Percentiles rank a stretch among this genome's conserved stretches.
Conservation (phyloP, 2,113 vertebrate genomes). For the Cyanoderma ruficeps region DNA sequence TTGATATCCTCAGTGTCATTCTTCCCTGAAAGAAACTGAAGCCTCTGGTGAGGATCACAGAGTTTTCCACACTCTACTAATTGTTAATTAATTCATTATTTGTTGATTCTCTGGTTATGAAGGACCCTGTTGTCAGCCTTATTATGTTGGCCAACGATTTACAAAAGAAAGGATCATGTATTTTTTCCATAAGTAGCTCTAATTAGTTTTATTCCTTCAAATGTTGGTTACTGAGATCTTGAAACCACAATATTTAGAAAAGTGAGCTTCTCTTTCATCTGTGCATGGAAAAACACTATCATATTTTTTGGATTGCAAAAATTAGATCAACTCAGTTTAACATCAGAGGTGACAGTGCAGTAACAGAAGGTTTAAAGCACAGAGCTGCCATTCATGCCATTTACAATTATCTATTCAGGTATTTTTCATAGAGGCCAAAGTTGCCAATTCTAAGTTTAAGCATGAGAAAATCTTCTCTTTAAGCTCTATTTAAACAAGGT, state of each 20-base stretch:
- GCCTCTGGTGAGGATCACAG: not conserved
- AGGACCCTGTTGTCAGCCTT: not conserved
- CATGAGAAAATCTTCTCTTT: not conserved
- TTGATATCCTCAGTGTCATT: not conserved
- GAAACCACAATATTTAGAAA: not conserved
- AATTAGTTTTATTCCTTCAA: not conserved
- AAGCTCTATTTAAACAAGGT: not conserved
- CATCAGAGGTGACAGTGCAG: not conserved
- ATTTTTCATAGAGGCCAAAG: not conserved
- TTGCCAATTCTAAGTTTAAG: not conserved
- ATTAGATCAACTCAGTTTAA: not conserved
- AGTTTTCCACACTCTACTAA: not conserved
- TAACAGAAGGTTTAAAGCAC: not conserved
- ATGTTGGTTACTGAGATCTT: not conserved
- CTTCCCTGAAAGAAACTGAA: not conserved
- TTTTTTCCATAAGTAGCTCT: not conserved
- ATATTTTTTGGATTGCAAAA: not conserved
- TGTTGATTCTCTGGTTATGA: not conserved
- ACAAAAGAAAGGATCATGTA: not conserved
- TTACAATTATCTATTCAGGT: not conserved
- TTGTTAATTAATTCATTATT: not conserved
- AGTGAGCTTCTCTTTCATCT: not conserved
- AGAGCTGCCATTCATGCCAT: not conserved
- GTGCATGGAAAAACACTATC: not conserved
- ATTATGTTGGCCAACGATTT: not conserved